These are phyloP conservation scores for Caradrina kadenii DNA, from an alignment of 2,888 invertebrate genomes.

Conservation along the genomic window DNA sequence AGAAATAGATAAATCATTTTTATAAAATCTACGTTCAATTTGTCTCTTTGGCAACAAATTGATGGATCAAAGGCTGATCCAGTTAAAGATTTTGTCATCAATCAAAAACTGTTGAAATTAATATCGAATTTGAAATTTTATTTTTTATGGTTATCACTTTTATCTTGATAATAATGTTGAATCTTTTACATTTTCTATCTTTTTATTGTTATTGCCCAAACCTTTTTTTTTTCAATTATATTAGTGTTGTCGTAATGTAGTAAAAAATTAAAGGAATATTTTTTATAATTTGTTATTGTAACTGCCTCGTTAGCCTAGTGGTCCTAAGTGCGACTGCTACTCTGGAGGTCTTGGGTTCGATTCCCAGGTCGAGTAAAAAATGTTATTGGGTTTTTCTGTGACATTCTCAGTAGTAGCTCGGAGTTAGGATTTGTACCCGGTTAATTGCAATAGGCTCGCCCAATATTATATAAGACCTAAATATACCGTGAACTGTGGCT, in stretches of 20 bases:
- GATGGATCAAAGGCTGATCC: conserved; percentile 45
- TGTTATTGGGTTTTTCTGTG: too few relatives aligned
- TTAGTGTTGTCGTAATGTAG: background rate
- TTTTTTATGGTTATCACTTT: background rate
- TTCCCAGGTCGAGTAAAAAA: too few relatives aligned
- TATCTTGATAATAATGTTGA: background rate
- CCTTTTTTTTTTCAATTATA: background rate
- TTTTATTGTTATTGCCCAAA: background rate
- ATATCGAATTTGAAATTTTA: conserved; percentile 10
- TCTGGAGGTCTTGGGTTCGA: too few relatives aligned
- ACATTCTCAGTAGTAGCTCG: too few relatives aligned
- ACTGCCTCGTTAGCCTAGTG: too few relatives aligned
- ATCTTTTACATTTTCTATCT: background rate
- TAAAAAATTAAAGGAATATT: too few relatives aligned
- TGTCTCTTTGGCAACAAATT: conserved; percentile 38
- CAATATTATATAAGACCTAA: too few relatives aligned
- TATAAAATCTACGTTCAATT: conserved; percentile 23
- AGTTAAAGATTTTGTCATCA: conserved; percentile 31
- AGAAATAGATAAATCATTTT: conserved; percentile 20
- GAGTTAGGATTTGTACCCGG: too few relatives aligned
- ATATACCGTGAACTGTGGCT: too few relatives aligned
- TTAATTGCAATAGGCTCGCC: too few relatives aligned
- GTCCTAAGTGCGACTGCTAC: too few relatives aligned
- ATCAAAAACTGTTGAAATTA: conserved; percentile 42
- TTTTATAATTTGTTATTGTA: too few relatives aligned